phyloP scores from a whole-genome alignment of 2,888 invertebrate genomes.

The Ceriagrion tenellum region DNA sequence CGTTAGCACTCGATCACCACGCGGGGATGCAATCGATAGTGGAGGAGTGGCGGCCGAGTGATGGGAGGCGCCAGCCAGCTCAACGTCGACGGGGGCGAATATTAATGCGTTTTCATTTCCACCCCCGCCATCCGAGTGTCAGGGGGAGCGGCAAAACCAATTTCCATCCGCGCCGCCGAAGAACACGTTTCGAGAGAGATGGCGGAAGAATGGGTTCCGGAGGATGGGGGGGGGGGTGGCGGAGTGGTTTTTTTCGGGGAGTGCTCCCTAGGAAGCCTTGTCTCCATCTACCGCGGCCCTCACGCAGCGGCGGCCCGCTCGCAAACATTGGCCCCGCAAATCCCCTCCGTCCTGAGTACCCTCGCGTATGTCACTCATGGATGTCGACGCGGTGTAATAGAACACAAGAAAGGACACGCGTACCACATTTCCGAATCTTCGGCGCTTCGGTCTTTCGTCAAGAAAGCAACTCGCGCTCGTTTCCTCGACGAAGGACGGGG shows the following conservation, averaged over 20 bases:
- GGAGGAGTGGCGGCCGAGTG: too few species aligned
- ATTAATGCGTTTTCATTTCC: conserved; percentile 66
- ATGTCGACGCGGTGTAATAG: too few species aligned
- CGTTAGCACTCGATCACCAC: neutral
- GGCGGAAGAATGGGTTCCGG: conserved; percentile 1
- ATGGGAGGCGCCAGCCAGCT: conserved; percentile 15
- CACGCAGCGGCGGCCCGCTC: neutral
- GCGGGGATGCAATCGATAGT: conserved; percentile 26
- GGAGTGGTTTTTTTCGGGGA: neutral
- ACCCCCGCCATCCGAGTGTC: neutral
- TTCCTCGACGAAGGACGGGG: too few species aligned
- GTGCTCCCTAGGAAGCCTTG: neutral
- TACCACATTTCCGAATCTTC: too few species aligned
- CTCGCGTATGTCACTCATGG: too few species aligned
- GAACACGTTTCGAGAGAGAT: neutral
- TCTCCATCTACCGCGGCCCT: neutral
- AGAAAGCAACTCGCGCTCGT: too few species aligned
- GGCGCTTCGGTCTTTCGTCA: too few species aligned
- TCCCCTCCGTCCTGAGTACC: too few species aligned
- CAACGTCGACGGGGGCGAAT: conserved; percentile 41
- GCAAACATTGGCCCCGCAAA: too few species aligned
- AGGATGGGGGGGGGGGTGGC: neutral
- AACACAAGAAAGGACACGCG: too few species aligned
- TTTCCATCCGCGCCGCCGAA: conserved; percentile 10
- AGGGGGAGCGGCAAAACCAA: conserved; percentile 25